Evolutionary conservation across 2,888 invertebrate species (phyloP).

Genomic region (Sipha maydis): DNA sequence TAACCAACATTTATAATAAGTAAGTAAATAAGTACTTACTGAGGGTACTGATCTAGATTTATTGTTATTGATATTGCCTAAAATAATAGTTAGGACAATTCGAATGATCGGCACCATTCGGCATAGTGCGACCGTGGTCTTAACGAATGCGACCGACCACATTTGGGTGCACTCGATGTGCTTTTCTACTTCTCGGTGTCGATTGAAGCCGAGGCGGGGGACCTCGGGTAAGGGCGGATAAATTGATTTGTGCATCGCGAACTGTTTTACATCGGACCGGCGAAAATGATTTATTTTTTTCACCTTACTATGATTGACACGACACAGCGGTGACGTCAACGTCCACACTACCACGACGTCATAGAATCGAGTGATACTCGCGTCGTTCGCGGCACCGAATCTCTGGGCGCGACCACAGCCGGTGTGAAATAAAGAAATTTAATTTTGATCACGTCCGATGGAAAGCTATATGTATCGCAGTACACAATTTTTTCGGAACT

Average conservation of each 20-base stretch:
- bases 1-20: no score
- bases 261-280: slow-evolving; percentile 20
- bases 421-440: not conserved
- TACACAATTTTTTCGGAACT: slow-evolving; percentile 19
- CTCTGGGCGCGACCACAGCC: no score
- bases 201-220: no score
- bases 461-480: not conserved
- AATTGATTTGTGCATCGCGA: slow-evolving; percentile 2
- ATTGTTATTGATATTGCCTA: no score
- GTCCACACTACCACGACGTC: not conserved
- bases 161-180: no score
- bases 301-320: not conserved
- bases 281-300: slow-evolving; percentile 27
- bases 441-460: slow-evolving; percentile 49
- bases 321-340: not conserved
- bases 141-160: no score
- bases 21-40: no score
- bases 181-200: no score
- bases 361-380: not conserved
- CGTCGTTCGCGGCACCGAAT: not conserved
- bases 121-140: no score
- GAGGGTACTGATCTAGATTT: no score
- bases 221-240: not conserved
- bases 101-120: no score
- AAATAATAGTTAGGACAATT: no score